Evolutionary conservation across 1,140 invertebrate genomes (phyloP).

Genomic region (Bombyx mandarina): DNA sequence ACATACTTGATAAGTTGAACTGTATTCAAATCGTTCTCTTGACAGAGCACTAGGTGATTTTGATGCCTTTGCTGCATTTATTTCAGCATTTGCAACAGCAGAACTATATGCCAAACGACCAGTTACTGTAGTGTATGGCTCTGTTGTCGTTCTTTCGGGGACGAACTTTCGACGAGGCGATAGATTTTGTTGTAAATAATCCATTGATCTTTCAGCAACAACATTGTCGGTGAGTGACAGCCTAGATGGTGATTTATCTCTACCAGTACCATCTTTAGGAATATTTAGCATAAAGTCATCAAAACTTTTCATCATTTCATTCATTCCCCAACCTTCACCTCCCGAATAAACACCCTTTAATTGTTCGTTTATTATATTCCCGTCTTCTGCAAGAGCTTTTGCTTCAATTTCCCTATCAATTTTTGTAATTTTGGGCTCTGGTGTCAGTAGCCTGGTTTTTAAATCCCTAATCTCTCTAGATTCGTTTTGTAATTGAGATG

Average conservation of each 20-base stretch:
- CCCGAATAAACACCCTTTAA: constrained; percentile 77
- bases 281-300: constrained; percentile 69
- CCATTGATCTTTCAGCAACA: constrained; percentile 70
- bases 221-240: constrained; percentile 70
- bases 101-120: constrained; percentile 73
- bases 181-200: constrained; percentile 62
- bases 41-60: constrained; percentile 62
- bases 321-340: constrained; percentile 82
- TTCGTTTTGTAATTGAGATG: constrained; percentile 83
- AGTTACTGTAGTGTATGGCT: constrained; percentile 73
- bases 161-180: constrained; percentile 72
- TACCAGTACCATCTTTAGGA: constrained; percentile 47
- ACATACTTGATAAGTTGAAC: constrained; percentile 45
- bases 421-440: constrained; percentile 60
- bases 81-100: constrained; percentile 73
- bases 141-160: constrained; percentile 67
- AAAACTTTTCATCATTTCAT: constrained; percentile 74
- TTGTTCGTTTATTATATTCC: constrained; percentile 79
- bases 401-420: constrained; percentile 71
- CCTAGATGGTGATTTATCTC: constrained; percentile 73
- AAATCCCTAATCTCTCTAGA: constrained; percentile 83
- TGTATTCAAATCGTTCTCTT: constrained; percentile 64
- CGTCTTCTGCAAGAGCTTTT: constrained; percentile 74
- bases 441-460: constrained; percentile 77
- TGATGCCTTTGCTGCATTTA: constrained; percentile 61